Base-by-base conservation (phyloP, 2,888 invertebrate species). In the Agonopterix arenella region DNA sequence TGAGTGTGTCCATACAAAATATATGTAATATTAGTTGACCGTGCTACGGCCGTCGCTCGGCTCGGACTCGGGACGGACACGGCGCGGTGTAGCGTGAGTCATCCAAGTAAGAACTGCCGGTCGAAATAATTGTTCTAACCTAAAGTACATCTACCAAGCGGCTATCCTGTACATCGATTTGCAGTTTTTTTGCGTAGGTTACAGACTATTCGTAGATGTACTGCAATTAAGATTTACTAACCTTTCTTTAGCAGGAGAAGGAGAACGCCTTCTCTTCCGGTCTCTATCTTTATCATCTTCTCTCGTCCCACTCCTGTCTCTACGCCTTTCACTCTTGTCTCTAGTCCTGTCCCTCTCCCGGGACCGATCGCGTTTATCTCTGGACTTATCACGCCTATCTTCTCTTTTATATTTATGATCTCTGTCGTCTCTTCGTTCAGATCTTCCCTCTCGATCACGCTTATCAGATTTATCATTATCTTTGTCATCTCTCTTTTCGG, bases 241-340 rank as follows among this genome's bases (percentile, higher is more conserved):
- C 71, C 73, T 67, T 1, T 64, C 57, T 43, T 62, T 73, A 43
- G 69, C 63, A 8, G 64, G 58, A 0, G 84, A 79, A 37, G 73
- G 73, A 11, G 76, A 78, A 43, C 68, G 70, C 47, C 72, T 67
- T 59, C 55, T 68, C 55, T 59, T 72, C 48, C 60, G 66, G 16
- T 64, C 64, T 36, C 60, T 60, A 50, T 65, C 28, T 7, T 28
- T 60, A 0, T 42, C 42, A 10, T 40, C 11, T 36, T 65, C 64
- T 41, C 56, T 63, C 37, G 52, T 56, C 28, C 45, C 54, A 42
- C 61, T 60, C 41, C 59, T 62, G 1, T 61, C 48, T 36, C 58
- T 48, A 51, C 59, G 36, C 51, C 57, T 53, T 54, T 61, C 60
- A n/a, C 55, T 52, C 42, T 44, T 53, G n/a, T 55, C 51, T 36